These are phyloP conservation scores for Cololabis saira DNA, from an alignment of 2,113 vertebrate genomes.

Conservation along the genomic window DNA sequence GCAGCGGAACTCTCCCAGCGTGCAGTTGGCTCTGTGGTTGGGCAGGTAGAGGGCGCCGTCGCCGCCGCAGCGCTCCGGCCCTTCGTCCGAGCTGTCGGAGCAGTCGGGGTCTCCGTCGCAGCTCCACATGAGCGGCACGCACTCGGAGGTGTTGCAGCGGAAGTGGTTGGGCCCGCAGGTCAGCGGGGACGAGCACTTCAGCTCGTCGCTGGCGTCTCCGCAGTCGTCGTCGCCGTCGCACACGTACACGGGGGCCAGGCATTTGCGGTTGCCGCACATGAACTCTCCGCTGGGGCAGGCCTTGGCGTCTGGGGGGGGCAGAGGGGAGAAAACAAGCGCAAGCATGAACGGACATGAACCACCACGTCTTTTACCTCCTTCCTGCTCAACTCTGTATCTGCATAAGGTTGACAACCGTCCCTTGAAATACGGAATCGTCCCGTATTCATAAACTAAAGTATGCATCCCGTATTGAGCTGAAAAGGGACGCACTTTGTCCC, in stretches of 20 bases:
- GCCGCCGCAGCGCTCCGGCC: slow-evolving; percentile 85
- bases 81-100: slow-evolving; percentile 90
- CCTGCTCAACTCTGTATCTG: no score
- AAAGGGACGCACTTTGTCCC: no score
- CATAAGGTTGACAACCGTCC: no score
- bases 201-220: slow-evolving; percentile 91
- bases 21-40: slow-evolving; percentile 82
- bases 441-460: no score
- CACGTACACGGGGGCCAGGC: slow-evolving; percentile 88
- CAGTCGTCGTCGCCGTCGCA: slow-evolving; percentile 94
- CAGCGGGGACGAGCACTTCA: slow-evolving; percentile 84
- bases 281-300: slow-evolving; percentile 90
- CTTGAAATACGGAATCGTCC: no score
- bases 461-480: no score
- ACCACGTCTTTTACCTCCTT: no score
- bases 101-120: slow-evolving; percentile 95
- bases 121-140: slow-evolving; percentile 93
- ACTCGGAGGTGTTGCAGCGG: slow-evolving; percentile 90
- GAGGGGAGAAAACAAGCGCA: not conserved
- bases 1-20: slow-evolving; percentile 88
- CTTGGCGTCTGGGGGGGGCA: slow-evolving; percentile 69
- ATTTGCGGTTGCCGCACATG: slow-evolving; percentile 92
- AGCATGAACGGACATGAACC: no score
- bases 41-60: slow-evolving; percentile 58
- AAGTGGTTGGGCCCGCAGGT: slow-evolving; percentile 91